Base-by-base conservation (phyloP, 2,888 invertebrate species). In the Furcula furcula region DNA sequence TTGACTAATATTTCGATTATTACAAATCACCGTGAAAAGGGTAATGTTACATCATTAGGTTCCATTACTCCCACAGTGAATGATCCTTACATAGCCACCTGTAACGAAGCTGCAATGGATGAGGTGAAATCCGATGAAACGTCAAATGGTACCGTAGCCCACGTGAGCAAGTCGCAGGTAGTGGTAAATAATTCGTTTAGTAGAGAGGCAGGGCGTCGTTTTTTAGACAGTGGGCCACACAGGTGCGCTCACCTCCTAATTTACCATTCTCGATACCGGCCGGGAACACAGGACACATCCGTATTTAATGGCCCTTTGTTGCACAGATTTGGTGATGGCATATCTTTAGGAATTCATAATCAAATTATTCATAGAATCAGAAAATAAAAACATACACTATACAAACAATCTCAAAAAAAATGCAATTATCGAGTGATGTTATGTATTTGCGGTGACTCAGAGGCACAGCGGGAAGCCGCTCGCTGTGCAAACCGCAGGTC, bases 111-210 rank as follows among this genome's bases (percentile, higher is more conserved):
- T 29, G 67, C 68, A 55, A 67, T 74, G 81, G 41, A 66, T 41
- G 10, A 9, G 1, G 4, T 7, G 29, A 9, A 34, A 34, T 31
- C 40, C 36, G 33, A 31, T 37, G 20, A 0, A 35, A 29, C 32
- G 43, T 33, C 14, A 21, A 31, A 33, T 29, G 34, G 38, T 29
- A 42, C 47, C 22, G 27, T 39, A 45, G 54, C 50, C 49, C 53
- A 63, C 31, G 49, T 55, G 61, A 77, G 70, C 72, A 73, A 73
- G 76, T 76, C 73, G 60, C 84, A 86, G 85, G 87, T 84, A 85
- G 85, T 82, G 77, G 79, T 76, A 80, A 81, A 82, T 84, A 86
- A 87, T 88, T 86, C 87, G 87, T 87, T 88, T 87, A 88, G 85
- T 75, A 71, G 71, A 73, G 62, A 69, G 76, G 82, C 75, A 78